Conservation (phyloP, 2,113 vertebrate species). For the Oreochromis niloticus region DNA sequence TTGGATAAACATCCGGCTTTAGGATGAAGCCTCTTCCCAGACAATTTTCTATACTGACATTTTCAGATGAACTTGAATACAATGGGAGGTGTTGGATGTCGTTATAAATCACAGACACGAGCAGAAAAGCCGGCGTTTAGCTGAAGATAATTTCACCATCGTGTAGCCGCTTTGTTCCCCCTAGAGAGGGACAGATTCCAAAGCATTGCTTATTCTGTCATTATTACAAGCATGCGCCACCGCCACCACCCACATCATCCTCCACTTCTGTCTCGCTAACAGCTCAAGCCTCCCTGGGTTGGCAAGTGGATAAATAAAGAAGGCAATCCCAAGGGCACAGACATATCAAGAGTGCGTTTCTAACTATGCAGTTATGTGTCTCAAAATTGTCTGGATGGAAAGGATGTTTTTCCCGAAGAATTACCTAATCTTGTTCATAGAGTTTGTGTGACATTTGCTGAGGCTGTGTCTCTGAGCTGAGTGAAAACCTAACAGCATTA, state of each 20-base stretch:
- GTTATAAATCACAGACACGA: constrained; percentile 29
- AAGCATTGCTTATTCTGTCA: constrained; percentile 39
- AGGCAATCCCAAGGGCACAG: constrained; percentile 5
- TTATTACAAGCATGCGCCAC: constrained; percentile 26
- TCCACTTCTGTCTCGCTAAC: not conserved
- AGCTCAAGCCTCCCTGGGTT: not conserved
- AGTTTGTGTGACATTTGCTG: not conserved
- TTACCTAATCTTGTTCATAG: not conserved
- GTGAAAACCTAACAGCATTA: not conserved
- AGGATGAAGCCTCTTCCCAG: constrained; percentile 26
- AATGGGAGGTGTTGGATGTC: not conserved
- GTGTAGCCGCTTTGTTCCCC: constrained; percentile 16
- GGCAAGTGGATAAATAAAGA: constrained; percentile 34
- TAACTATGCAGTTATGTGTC: not conserved
- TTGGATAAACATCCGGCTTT: constrained; percentile 39
- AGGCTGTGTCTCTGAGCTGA: not conserved
- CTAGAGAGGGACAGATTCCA: constrained; percentile 16
- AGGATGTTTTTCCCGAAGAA: not conserved
- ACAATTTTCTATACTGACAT: constrained; percentile 29
- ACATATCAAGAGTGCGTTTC: constrained; percentile 10
- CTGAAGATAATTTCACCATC: constrained; percentile 24
- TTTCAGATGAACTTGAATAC: constrained; percentile 35
- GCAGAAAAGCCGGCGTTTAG: constrained; percentile 27
- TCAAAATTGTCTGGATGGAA: not conserved
- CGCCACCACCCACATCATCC: not conserved